A percentile compares a stretch with the other conserved stretches of the same genome.
Evolutionary conservation across 1,140 invertebrate species (phyloP).

Genomic region (Hypsibius dujardini): DNA sequence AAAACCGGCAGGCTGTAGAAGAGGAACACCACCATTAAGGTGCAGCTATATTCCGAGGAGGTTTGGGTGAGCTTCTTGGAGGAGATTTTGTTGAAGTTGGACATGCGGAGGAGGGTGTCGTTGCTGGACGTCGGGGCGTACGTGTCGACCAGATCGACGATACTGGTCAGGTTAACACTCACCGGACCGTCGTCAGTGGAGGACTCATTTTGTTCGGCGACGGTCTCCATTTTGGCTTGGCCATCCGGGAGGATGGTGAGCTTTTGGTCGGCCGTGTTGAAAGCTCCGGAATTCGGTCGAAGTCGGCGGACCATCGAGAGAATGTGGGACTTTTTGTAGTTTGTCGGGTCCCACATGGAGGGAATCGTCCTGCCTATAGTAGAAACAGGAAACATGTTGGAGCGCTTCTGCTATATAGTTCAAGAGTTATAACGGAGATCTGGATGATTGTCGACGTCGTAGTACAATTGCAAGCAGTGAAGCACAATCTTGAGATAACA

Average conservation of each 20-base stretch:
- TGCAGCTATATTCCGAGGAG: constrained; percentile 55
- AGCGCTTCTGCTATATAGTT: too few species aligned
- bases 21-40: constrained; percentile 58
- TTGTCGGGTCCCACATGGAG: neutral
- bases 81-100: constrained; percentile 25
- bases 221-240: constrained; percentile 40
- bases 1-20: constrained; percentile 74
- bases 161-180: constrained; percentile 21
- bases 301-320: neutral
- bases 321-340: neutral
- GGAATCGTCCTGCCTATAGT: neutral
- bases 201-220: constrained; percentile 35
- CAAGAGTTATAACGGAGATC: too few species aligned
- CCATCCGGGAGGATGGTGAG: neutral
- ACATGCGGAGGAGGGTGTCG: constrained; percentile 29
- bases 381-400: too few species aligned
- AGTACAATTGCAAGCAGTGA: too few species aligned
- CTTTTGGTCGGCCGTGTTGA: too few species aligned
- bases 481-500: too few species aligned
- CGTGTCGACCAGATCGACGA: constrained; percentile 18
- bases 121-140: constrained; percentile 23
- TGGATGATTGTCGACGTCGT: too few species aligned
- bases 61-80: constrained; percentile 14
- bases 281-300: neutral
- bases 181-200: constrained; percentile 13